Base-by-base conservation (phyloP, 2,113 vertebrate genomes). In the Poeciliopsis occidentalis region DNA sequence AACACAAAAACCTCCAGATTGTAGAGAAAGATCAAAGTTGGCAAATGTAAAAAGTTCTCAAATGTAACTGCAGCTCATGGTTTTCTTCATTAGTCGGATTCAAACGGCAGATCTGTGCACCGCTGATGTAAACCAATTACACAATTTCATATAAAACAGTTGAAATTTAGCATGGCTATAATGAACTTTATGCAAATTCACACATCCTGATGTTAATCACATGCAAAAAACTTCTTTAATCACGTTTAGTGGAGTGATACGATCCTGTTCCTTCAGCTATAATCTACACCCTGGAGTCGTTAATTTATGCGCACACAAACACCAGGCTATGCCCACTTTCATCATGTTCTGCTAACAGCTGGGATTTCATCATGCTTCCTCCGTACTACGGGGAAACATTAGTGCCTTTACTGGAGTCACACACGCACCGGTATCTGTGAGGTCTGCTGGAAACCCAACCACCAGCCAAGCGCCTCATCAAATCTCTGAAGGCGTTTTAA, bases 401-500 rank as follows among this genome's bases (percentile, higher is more conserved):
- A 73, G 47, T 44, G 67, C 76, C 22, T 85, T 85, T 80, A 76
- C 78, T 13, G 69, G 57, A 78, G 69, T 64, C 13, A 5, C 63
- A 64, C 70, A 64, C 57, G 72, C 67, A 79, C 69, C 73, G 71
- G 69, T 74, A 67, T 29, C 65, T 22, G 19, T 73, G 78, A 78
- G 24, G 6, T 79, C n/a, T 17, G 27, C 68, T 80, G 71, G 68
- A 84, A 87, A 71, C 41, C 30, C 30, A 67, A 76, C 84, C 79
- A 67, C 63, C 64, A 65, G 63, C 65, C 34, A 19, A 76, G 76
- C 76, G 44, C 70, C 77, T 92, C 90, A 88, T 92, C 85, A 86
- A 85, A 91, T 88, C 89, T 86, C 85, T 84, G 73, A 79, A 76
- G 79, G 79, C 69, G 78, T 11, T 27, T 93, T 73, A 90, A 92